Evolutionary conservation across 2,888 invertebrate species (phyloP), one percentile per base, ranked within the genome.

Genomic region (Pammene fasciana): DNA sequence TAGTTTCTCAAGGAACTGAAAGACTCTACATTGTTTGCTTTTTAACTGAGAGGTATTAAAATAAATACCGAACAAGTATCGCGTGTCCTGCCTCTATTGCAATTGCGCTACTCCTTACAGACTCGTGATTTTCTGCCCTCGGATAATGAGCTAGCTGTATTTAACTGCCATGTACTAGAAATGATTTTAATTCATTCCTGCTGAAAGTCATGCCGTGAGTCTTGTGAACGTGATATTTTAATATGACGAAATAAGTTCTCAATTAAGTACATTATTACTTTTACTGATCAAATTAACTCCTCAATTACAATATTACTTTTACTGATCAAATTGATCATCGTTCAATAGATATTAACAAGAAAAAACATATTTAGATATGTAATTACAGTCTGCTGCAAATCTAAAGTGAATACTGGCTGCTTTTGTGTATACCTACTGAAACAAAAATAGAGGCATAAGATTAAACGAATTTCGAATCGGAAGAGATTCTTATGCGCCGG

Each of bases 111-210:
- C 64, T 68, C 70, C 43, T 54, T 65, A 60, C 65, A 65, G 60
- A 70, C 65, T 70, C 70, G 70, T 70, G 70, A 70, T 65, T 70
- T 70, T 65, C 70, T 70, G 34, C 54, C 60, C 70, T 41, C 60
- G 65, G 65, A 60, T 70, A 70, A 70, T 70, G 65, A 70, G 70
- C 70, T 70, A 70, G 70, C 70, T 70, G 70, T 70, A 65, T 70
- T 70, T 70, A 70, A 70, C 70, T 65, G 65, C 65, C 65, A 46
- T 59, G 64, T 68, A 64, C 50, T 68, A 60, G 52, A 70, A 65
- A 70, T 60, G 46, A 65, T 70, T 65, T 70, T 65, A 64, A 46
- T 65, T 54, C 52, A 60, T 46, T 48, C 54, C 54, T 60, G 45
- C 65, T 68, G 26, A 59, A 68, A 65, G 57, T 57, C 65, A 52